Evolutionary conservation across 2,888 invertebrate genomes (phyloP).

Genomic region (Pogonocherus hispidulus): DNA sequence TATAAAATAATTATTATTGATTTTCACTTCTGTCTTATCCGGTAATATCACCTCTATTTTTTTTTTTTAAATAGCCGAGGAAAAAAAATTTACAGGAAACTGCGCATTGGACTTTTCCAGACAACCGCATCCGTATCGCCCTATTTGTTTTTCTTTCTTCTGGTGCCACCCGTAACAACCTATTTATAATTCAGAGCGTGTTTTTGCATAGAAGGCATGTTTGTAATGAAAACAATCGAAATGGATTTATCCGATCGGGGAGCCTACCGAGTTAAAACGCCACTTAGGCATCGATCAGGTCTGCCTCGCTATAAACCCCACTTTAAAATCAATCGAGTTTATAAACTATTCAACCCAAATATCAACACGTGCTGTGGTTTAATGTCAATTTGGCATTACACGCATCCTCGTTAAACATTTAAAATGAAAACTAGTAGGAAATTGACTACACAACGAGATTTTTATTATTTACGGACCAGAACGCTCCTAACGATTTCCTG

Average conservation of each 20-base stretch:
- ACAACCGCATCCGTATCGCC: constrained; percentile 3
- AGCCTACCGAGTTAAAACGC: constrained; percentile 21
- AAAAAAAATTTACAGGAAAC: background rate
- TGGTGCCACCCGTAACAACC: constrained; percentile 28
- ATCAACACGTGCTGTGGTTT: constrained; percentile 62
- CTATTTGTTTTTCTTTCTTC: constrained; percentile 32
- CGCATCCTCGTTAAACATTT: constrained; percentile 60
- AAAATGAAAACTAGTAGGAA: constrained; percentile 55
- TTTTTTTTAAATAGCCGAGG: background rate
- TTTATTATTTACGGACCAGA: constrained; percentile 46
- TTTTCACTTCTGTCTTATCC: too few relatives aligned
- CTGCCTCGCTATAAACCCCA: constrained; percentile 28
- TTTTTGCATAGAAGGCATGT: constrained; percentile 44
- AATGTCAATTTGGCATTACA: constrained; percentile 62
- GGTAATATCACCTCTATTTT: too few relatives aligned
- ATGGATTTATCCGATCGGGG: constrained; percentile 40
- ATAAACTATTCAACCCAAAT: constrained; percentile 61
- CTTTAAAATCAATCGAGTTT: constrained; percentile 53
- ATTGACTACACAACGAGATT: constrained; percentile 55
- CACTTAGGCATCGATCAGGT: constrained; percentile 38
- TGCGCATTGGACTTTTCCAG: constrained; percentile 2
- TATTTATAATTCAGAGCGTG: constrained; percentile 46
- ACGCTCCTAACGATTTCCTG: constrained; percentile 52
- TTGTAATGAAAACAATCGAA: constrained; percentile 48
- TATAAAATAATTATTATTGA: too few relatives aligned